Base-by-base conservation (phyloP, 2,113 vertebrate species). In the Paedocypris sp. region DNA sequence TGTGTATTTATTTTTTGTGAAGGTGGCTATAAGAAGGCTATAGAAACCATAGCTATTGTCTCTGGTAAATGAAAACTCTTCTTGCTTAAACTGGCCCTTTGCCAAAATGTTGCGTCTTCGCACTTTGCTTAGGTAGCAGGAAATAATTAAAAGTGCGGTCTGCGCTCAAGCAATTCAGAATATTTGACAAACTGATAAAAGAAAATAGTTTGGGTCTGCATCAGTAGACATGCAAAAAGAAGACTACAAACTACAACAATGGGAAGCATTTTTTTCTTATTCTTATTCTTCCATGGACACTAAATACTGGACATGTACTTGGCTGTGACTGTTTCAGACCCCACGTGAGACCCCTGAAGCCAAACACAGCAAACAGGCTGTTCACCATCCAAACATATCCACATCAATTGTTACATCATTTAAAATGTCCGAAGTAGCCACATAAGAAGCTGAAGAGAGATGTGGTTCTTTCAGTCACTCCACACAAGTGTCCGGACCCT, bases 401-500 rank as follows among this genome's bases (percentile, higher is more conserved):
- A 62, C 52, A 51, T 51, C 48, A 61, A 69, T 71, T 69, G 66
- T 67, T 56, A 60, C 70, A 38, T 77, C 64, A 71, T 72, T 66
- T 75, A 82, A 80, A 73, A 70, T 77, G 76, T 76, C 62, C 64
- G 59, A 73, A 70, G 69, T 73, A 67, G 53, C 73, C 71, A 73
- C 70, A 79, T 66, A 73, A 60, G 71, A 75, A 76, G 57, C 73
- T 63, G 75, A 76, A 75, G 77, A 80, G 75, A 79, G 77, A 82
- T 73, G 72, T 66, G 68, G 79, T 62, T 80, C 78, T 81, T 79
- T 83, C 79, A 78, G 67, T 71, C 63, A 48, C 42, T 41, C 73
- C 63, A 79, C 80, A 80, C 82, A 79, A 79, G 80, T 83, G 79
- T 79, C 71, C 69, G 66, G 74, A 68, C 73, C 80, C 75, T 80